A percentile compares a stretch with the other conserved stretches of the same genome.
These are phyloP conservation scores for Sciurus carolinensis DNA, from an alignment of 2,797 vertebrate genomes.

Conservation along the genomic window DNA sequence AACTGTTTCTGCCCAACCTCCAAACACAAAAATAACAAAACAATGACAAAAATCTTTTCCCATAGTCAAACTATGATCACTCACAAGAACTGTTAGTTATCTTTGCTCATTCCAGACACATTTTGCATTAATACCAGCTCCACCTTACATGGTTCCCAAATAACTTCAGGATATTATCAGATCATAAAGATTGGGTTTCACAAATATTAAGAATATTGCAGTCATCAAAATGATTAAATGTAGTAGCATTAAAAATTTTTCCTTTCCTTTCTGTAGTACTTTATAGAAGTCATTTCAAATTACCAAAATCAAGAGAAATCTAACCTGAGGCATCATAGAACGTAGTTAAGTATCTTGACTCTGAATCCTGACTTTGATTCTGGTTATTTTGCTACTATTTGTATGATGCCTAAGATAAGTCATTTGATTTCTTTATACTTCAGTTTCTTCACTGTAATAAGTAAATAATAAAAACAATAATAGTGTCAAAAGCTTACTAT, in stretches of 20 bases:
- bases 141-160: background rate
- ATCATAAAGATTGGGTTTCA: background rate
- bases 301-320: background rate
- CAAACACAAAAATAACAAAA: background rate
- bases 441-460: slow-evolving; percentile 3
- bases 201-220: background rate
- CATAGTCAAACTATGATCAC: background rate
- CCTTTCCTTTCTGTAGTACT: background rate
- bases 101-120: background rate
- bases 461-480: background rate
- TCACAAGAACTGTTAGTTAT: background rate
- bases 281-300: background rate
- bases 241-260: background rate
- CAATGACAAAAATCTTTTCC: background rate
- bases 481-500: background rate
- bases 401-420: background rate
- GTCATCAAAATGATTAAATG: slow-evolving; percentile 19
- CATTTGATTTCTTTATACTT: background rate
- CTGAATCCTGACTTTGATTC: background rate
- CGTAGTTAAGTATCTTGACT: background rate
- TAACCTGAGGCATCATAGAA: background rate
- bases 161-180: background rate
- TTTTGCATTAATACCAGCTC: background rate
- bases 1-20: background rate
- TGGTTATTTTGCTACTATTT: background rate